Percentiles rank a stretch among this genome's conserved stretches.
phyloP scores from a whole-genome alignment of 2,888 invertebrate genomes.

The Zhuqinia jingwanae region DNA sequence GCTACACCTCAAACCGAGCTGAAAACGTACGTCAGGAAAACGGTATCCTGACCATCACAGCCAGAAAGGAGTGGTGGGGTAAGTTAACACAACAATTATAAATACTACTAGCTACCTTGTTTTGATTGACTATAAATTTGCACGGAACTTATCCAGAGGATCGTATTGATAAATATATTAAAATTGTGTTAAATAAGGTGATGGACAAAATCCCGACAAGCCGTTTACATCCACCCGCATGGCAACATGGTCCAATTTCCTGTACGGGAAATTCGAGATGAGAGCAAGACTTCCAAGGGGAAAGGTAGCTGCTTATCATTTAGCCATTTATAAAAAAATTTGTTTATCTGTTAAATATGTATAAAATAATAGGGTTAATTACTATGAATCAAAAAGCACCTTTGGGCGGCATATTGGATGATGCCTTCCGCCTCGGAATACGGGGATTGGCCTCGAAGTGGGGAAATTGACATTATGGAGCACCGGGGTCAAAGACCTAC shows the following conservation, averaged over 20 bases:
- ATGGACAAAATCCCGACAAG: conserved; percentile 13
- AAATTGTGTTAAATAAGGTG: no score
- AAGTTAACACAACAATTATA: no score
- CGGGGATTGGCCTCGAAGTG: conserved; percentile 70
- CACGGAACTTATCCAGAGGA: no score
- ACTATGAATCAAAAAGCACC: no score
- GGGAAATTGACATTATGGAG: conserved; percentile 72
- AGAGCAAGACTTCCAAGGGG: conserved; percentile 70
- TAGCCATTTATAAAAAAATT: no score
- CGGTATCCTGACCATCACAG: conserved; percentile 63
- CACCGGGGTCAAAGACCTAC: conserved; percentile 64
- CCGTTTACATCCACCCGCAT: conserved; percentile 72
- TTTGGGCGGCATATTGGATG: conserved; percentile 75
- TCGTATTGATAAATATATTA: no score
- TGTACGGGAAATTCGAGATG: conserved; percentile 71
- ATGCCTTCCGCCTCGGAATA: conserved; percentile 62
- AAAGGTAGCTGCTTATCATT: no score
- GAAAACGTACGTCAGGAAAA: conserved; percentile 68
- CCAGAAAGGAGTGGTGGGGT: conserved; percentile 62
- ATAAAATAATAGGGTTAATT: no score
- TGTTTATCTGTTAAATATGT: no score
- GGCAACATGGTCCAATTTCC: conserved; percentile 55
- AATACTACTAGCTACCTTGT: no score
- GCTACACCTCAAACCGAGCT: conserved; percentile 67
- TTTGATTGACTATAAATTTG: no score